Percentiles rank a stretch among this genome's conserved stretches.
These are phyloP conservation scores for Rhizoglyphus robini DNA, from an alignment of 1,140 invertebrate species.

Conservation along the genomic window DNA sequence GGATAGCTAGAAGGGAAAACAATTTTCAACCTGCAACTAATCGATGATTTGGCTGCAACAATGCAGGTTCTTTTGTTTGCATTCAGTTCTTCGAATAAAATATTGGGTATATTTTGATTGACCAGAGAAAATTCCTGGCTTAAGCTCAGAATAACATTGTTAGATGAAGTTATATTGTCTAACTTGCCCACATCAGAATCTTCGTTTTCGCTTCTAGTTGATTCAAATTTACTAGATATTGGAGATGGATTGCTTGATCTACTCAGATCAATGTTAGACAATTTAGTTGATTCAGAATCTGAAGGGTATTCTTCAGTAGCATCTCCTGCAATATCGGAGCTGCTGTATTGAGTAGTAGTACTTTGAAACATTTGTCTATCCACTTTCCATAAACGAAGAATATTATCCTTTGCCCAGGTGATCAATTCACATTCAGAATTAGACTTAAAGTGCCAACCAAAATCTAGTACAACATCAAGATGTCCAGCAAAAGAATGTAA, in stretches of 20 bases:
- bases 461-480: constrained; percentile 82
- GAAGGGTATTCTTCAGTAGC: background rate
- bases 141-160: constrained; percentile 42
- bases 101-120: constrained; percentile 70
- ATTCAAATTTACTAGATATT: constrained; percentile 9
- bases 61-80: constrained; percentile 22
- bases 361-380: constrained; percentile 49
- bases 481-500: constrained; percentile 80
- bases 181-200: background rate
- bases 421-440: constrained; percentile 66
- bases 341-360: background rate
- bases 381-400: constrained; percentile 74
- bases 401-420: constrained; percentile 89
- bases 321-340: background rate
- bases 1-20: constrained; percentile 65
- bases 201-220: constrained; percentile 12
- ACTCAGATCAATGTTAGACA: background rate
- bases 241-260: constrained; percentile 2
- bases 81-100: constrained; percentile 48
- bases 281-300: background rate
- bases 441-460: constrained; percentile 63
- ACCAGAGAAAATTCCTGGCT: constrained; percentile 67
- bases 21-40: constrained; percentile 48
- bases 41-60: constrained; percentile 10
- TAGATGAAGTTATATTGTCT: background rate